Conservation (phyloP, 1,140 invertebrate genomes). For the Trichoplusia ni region DNA sequence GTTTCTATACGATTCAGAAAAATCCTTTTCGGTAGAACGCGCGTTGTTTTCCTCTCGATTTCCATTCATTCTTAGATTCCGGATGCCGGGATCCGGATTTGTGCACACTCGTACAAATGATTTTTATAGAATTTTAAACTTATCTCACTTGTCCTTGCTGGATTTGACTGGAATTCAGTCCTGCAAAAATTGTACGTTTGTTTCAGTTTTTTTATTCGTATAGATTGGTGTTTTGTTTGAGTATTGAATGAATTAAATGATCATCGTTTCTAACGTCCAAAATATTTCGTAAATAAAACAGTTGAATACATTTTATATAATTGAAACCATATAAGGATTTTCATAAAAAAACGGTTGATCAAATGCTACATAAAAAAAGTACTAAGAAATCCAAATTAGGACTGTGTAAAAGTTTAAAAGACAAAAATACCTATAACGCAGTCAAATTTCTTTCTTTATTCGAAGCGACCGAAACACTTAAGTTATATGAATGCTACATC, state of each 20-base stretch:
- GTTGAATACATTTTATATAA: too few species aligned
- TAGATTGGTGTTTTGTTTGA: background rate
- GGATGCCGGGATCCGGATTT: constrained; percentile 31
- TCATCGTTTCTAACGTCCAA: too few species aligned
- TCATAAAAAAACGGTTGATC: too few species aligned
- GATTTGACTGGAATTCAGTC: constrained; percentile 12
- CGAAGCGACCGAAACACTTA: too few species aligned
- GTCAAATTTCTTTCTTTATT: too few species aligned
- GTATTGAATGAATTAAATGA: background rate
- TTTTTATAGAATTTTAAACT: constrained; percentile 33
- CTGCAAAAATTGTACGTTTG: constrained; percentile 8
- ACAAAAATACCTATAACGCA: too few species aligned
- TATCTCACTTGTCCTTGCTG: constrained; percentile 13
- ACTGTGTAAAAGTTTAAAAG: too few species aligned
- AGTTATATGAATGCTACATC: constrained; percentile 9
- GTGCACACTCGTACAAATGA: constrained; percentile 31
- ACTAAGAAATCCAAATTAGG: too few species aligned
- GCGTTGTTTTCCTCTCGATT: constrained; percentile 40
- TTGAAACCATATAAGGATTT: too few species aligned
- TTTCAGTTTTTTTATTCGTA: background rate
- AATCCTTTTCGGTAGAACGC: constrained; percentile 32
- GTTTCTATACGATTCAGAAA: constrained; percentile 30
- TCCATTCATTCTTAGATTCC: constrained; percentile 34
- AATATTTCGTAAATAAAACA: too few species aligned
- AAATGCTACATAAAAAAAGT: too few species aligned